These are phyloP conservation scores for Eledone cirrhosa DNA, from an alignment of 2,888 invertebrate species.

Conservation along the genomic window DNA sequence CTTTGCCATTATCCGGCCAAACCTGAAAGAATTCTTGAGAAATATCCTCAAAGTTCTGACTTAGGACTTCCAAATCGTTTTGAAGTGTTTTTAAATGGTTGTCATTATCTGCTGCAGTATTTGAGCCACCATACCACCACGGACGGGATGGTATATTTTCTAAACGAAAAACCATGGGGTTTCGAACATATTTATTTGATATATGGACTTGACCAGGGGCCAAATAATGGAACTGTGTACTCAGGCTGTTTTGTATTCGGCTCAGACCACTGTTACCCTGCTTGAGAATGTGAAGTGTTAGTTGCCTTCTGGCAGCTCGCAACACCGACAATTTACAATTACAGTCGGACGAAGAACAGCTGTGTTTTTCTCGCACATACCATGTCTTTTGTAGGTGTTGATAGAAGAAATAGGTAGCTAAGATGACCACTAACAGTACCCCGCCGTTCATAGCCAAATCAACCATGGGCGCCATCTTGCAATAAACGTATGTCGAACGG, in stretches of 20 bases:
- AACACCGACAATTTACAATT: not conserved
- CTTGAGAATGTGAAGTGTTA: not conserved
- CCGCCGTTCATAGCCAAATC: too few relatives aligned
- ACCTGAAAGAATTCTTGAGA: conserved; percentile 34
- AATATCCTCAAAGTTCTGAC: conserved; percentile 32
- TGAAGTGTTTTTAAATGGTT: not conserved
- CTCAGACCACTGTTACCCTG: conserved; percentile 1
- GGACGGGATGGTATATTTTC: conserved; percentile 35
- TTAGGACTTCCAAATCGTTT: conserved; percentile 29
- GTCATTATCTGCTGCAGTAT: not conserved
- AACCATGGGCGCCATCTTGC: too few relatives aligned
- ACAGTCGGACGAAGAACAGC: conserved; percentile 12
- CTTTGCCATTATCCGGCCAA: conserved; percentile 28
- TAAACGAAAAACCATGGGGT: conserved; percentile 37
- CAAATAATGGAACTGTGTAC: conserved; percentile 6
- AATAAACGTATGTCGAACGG: too few relatives aligned
- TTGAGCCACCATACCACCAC: conserved; percentile 33
- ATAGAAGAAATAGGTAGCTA: too few relatives aligned
- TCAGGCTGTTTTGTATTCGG: not conserved
- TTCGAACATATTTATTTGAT: conserved; percentile 11
- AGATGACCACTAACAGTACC: too few relatives aligned
- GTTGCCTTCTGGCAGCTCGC: conserved; percentile 14
- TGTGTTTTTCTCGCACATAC: too few relatives aligned
- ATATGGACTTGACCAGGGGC: not conserved
- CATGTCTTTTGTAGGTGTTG: too few relatives aligned